phyloP scores from a whole-genome alignment of 2,888 invertebrate species.

The Eremobia ochroleuca region DNA sequence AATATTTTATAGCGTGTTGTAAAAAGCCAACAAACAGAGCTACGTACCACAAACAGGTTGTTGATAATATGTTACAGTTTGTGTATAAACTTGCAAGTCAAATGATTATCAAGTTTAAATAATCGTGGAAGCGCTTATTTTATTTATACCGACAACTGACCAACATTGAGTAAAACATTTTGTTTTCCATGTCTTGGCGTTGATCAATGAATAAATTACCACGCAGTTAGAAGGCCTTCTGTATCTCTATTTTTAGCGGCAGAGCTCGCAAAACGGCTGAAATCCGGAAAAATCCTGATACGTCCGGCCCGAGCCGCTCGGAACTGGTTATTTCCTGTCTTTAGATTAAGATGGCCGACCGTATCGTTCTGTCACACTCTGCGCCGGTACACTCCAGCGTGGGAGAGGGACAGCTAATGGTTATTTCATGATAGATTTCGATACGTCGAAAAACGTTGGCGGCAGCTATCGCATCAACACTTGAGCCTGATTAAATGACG shows the following conservation, averaged over 20 bases:
- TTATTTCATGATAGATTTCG: constrained; percentile 79
- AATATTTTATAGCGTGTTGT: not conserved
- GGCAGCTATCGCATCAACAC: constrained; percentile 82
- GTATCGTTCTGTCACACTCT: constrained; percentile 65
- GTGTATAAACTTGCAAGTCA: not conserved
- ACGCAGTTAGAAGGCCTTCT: constrained; percentile 30
- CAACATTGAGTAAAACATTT: not conserved
- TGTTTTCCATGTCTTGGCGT: not conserved
- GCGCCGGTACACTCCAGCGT: constrained; percentile 45
- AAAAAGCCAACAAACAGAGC: not conserved
- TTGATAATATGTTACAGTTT: too few species aligned
- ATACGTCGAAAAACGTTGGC: constrained; percentile 73
- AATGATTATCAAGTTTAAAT: not conserved
- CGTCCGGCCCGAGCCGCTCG: constrained; percentile 77
- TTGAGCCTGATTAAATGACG: constrained; percentile 87
- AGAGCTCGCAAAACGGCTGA: constrained; percentile 73
- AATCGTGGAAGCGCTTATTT: not conserved
- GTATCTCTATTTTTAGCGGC: constrained; percentile 11
- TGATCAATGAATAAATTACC: not conserved
- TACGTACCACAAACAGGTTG: not conserved
- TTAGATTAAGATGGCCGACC: constrained; percentile 76
- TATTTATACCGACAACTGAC: not conserved
- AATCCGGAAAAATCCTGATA: constrained; percentile 83
- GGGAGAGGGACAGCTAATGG: constrained; percentile 67
- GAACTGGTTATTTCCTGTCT: constrained; percentile 84